Evolutionary conservation across 2,797 vertebrate genomes (phyloP), one percentile per base, ranked within the genome.

Genomic region (Hydrolagus colliei): DNA sequence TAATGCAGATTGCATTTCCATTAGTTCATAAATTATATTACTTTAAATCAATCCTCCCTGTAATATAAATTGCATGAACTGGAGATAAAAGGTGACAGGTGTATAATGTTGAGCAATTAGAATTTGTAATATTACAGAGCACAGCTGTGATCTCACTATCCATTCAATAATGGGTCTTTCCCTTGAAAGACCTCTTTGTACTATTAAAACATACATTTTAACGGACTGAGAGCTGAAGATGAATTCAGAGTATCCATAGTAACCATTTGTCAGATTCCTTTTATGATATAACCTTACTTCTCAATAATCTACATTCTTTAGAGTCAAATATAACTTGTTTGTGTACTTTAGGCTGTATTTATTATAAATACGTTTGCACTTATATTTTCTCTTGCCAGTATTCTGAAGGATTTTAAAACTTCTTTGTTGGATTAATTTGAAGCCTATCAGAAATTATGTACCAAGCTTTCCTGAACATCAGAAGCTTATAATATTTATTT

Each of bases 1-100:
- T 82, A 16, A 52, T 71, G 63, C 65, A 35, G 65, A 84, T 52
- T 52, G 65, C 65, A 18, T 35, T 41, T 71, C 63, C 79, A 84
- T 71, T 84, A 84, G 79, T 84, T 16, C 79, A 84, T 84, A 84
- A 84, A 84, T 84, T 68, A 84, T 68, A 71, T 84, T 84, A 18
- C 79, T 84, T 84, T 68, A 68, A 68, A 84, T 84, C 79, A 84
- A 84, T 84, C 79, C 9, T 84, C 41, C 63, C 62, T 68, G 22
- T 67, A 84, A 84, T 68, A 84, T 84, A 84, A 84, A 11, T 52
- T 16, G 32, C 32, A 52, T 84, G 65, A 41, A 71, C 65, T 84
- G 41, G 10, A 67, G 79, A 71, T 71, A 84, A 84, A 52, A 41
- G 67, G 20, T 41, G 79, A 84, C 79, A 52, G 1, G 32, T 27